These are phyloP conservation scores for Eubasilissa splendida DNA, from an alignment of 2,888 invertebrate genomes.

Conservation along the genomic window DNA sequence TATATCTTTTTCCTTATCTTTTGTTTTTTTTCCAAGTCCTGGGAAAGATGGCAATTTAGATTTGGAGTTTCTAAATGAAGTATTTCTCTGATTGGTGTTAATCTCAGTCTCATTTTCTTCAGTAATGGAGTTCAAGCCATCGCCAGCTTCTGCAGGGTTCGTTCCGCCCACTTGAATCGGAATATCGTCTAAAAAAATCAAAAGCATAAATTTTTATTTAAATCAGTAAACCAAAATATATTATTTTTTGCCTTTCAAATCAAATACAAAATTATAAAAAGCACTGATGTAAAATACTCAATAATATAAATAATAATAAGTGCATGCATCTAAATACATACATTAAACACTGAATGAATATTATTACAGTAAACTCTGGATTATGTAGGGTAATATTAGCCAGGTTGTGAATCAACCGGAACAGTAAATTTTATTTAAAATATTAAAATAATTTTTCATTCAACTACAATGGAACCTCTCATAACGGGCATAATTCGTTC, in stretches of 20 bases:
- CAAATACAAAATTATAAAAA: not conserved
- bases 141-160: slow-evolving; percentile 72
- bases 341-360: too few species aligned
- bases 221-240: not conserved
- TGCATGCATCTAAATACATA: too few species aligned
- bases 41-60: slow-evolving; percentile 76
- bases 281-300: too few species aligned
- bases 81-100: slow-evolving; percentile 72
- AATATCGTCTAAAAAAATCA: slow-evolving; percentile 83
- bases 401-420: too few species aligned
- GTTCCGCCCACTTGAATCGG: slow-evolving; percentile 85
- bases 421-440: too few species aligned
- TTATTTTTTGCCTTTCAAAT: not conserved
- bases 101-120: slow-evolving; percentile 77
- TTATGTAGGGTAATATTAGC: too few species aligned
- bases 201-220: not conserved
- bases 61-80: slow-evolving; percentile 71
- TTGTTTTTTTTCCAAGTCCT: slow-evolving; percentile 77
- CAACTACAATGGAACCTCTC: too few species aligned
- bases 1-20: slow-evolving; percentile 64
- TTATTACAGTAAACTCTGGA: too few species aligned
- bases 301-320: too few species aligned
- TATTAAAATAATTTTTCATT: too few species aligned
- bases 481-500: too few species aligned
- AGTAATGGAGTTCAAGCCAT: slow-evolving; percentile 77